Conservation (phyloP, 2,888 invertebrate genomes). For the Mycalesis mineus region DNA sequence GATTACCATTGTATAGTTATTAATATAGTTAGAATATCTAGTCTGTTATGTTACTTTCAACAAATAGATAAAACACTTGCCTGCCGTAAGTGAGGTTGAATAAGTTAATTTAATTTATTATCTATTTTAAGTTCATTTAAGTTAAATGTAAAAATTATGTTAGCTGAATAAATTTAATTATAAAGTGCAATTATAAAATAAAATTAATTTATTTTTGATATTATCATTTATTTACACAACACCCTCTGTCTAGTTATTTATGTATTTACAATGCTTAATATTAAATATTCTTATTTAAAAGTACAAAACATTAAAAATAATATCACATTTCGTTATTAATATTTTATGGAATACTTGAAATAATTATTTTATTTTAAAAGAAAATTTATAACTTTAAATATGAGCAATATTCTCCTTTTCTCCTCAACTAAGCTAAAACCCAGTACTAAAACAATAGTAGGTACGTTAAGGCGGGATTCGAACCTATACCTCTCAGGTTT, state of each 20-base stretch:
- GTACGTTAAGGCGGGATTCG: no score
- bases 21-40: conserved; percentile 47
- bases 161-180: neutral
- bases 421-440: no score
- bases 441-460: no score
- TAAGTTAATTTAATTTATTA: neutral
- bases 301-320: conserved; percentile 32
- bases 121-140: neutral
- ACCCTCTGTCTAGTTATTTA: conserved; percentile 43
- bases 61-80: neutral
- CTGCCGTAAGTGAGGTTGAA: neutral
- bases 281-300: conserved; percentile 14
- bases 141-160: conserved; percentile 2
- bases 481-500: no score
- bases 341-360: conserved; percentile 4
- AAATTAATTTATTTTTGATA: conserved; percentile 18
- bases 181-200: conserved; percentile 11
- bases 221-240: conserved; percentile 34
- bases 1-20: conserved; percentile 36
- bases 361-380: neutral
- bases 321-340: conserved; percentile 38
- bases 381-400: no score
- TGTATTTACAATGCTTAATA: conserved; percentile 38
- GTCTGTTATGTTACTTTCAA: conserved; percentile 33
- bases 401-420: neutral